A percentile compares a stretch with the other conserved stretches of the same genome.
Evolutionary conservation across 2,888 invertebrate genomes (phyloP).

Genomic region (Oscheius sp.): DNA sequence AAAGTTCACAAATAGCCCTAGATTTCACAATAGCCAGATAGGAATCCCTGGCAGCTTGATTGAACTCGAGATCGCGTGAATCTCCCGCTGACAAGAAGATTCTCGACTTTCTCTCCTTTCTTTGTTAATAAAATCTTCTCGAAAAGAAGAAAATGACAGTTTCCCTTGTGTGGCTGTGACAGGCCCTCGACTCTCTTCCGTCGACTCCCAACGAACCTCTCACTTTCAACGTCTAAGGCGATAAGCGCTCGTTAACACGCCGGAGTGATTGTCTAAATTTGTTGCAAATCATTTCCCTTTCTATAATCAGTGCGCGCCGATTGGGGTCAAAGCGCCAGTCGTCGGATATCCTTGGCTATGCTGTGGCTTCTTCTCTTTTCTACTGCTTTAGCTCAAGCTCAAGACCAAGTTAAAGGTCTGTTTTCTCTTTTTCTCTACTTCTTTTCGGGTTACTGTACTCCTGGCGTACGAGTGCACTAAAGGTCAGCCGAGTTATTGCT

Average conservation of each 20-base stretch:
- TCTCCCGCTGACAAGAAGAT: neutral
- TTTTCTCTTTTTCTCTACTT: neutral
- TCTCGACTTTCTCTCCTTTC: neutral
- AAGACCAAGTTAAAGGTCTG: constrained; percentile 28
- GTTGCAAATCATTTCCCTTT: constrained; percentile 37
- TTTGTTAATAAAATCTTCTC: neutral
- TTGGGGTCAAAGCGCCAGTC: constrained; percentile 30
- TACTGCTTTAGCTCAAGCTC: neutral
- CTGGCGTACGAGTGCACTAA: too few species aligned
- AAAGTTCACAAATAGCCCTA: too few species aligned
- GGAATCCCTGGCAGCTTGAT: too few species aligned
- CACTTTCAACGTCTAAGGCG: too few species aligned
- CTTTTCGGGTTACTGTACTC: neutral
- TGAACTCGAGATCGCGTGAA: neutral
- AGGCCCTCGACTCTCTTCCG: too few species aligned
- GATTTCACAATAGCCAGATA: too few species aligned
- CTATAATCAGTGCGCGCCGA: constrained; percentile 35
- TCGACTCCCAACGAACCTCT: too few species aligned
- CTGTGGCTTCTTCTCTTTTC: constrained; percentile 29
- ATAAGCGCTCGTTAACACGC: neutral
- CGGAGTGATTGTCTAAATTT: constrained; percentile 28
- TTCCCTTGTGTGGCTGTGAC: too few species aligned
- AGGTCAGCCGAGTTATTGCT: too few species aligned
- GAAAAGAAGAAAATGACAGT: too few species aligned
- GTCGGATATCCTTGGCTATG: constrained; percentile 24